Conservation (phyloP, 2,888 invertebrate genomes). For the Nemotelus nigrinus region DNA sequence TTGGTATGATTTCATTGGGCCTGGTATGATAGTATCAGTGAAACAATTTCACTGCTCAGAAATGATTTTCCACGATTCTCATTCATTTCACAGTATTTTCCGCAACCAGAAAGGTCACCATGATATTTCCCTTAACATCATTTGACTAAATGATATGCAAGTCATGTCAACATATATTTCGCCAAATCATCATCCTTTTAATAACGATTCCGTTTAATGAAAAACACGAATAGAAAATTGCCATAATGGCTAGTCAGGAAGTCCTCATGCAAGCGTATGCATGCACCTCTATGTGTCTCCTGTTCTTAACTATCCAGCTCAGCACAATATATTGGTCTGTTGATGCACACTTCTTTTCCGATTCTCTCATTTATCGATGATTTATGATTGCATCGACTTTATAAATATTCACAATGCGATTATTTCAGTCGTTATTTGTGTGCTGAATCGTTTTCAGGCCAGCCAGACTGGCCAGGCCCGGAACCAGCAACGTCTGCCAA, state of each 20-base stretch:
- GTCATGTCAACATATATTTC: not conserved
- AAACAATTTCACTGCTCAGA: too few species aligned
- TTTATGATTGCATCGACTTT: constrained; percentile 43
- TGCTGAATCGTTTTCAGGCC: not conserved
- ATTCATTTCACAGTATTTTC: too few species aligned
- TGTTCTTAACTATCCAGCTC: not conserved
- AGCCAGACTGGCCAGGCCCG: not conserved
- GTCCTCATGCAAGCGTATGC: not conserved
- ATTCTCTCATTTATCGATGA: constrained; percentile 32
- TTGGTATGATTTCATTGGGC: too few species aligned
- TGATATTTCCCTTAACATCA: too few species aligned
- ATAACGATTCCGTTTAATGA: not conserved
- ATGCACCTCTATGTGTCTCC: not conserved
- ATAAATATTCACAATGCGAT: constrained; percentile 43
- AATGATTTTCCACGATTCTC: too few species aligned
- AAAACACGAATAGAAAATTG: constrained; percentile 30
- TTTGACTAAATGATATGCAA: constrained; percentile 19
- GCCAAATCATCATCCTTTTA: constrained; percentile 13
- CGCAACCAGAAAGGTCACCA: too few species aligned
- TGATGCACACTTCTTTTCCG: constrained; percentile 8
- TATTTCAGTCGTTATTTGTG: constrained; percentile 11
- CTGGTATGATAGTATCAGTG: too few species aligned
- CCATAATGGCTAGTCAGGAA: constrained; percentile 28
- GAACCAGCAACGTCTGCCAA: constrained; percentile 24
- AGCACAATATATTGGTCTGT: constrained; percentile 6